Evolutionary conservation across 2,797 vertebrate genomes (phyloP), one percentile per base, ranked within the genome.

Genomic region (Clarias platycephalus): DNA sequence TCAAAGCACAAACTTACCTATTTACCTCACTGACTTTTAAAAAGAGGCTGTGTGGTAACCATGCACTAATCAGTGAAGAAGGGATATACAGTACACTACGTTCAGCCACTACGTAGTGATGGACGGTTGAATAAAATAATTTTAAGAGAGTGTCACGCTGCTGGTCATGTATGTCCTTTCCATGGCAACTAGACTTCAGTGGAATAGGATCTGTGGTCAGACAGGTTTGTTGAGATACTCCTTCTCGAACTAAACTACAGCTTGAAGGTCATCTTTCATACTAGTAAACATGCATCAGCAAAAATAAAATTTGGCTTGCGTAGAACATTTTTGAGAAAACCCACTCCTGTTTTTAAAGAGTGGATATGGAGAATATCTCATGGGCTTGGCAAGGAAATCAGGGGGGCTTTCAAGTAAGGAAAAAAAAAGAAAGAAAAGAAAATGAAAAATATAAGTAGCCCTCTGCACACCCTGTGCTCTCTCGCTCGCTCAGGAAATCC

Each of bases 401-500:
- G 20, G 53, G 85, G 31, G 1, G n/a, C 57, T 79, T 72, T 40
- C 58, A 75, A 24, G 3, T 49, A 70, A 9, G 5, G 0, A 37
- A 12, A 70, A 72, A 28, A 55, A 75, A 72, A n/a, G 1, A 40
- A 70, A 15, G 28, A 68, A 8, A 68, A 10, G 2, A 66, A 68
- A 3, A 68, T 9, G 5, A 26, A 34, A 26, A 82, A 71, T 66
- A 66, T 74, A 81, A 85, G 58, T 53, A 5, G 57, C 10, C 57
- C 26, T 82, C 26, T 62, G 44, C n/a, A 60, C 55, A 80, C 53
- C 49, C 62, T 82, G 88, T 90, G 87, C 89, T 89, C 75, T 81
- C 31, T 66, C 79, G 67, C 82, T 81, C 53, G 70, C 66, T 78
- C 85, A 90, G 91, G 91, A 91, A 90, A 88, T 79, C 82, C 81